Conservation (phyloP, 2,888 invertebrate genomes). For the Hermodice carunculata region DNA sequence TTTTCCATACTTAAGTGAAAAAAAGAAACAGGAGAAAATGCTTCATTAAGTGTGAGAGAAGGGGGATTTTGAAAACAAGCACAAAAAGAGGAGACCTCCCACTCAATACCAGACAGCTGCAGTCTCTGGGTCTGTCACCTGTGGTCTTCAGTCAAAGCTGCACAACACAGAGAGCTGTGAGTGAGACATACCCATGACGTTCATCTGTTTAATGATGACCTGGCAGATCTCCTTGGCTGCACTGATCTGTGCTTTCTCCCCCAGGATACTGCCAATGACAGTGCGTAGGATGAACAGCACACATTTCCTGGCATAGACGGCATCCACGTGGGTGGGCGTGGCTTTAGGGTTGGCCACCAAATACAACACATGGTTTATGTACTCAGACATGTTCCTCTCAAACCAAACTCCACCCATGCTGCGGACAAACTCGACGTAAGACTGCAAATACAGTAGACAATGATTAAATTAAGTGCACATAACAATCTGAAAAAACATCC, state of each 20-base stretch:
- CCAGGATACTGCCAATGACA: conserved; percentile 92
- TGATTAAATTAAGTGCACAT: no score
- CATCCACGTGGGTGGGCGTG: conserved; percentile 96
- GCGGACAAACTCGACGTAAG: conserved; percentile 95
- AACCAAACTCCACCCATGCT: conserved; percentile 95
- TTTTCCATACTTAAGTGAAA: no score
- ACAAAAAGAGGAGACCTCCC: no score
- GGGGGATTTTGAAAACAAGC: no score
- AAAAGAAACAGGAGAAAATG: no score
- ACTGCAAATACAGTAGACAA: conserved; percentile 74
- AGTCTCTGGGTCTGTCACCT: no score
- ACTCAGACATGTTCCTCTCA: conserved; percentile 88
- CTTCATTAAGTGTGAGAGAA: no score
- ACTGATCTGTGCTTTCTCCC: conserved; percentile 96
- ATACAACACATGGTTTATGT: conserved; percentile 91
- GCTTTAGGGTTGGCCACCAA: conserved; percentile 94
- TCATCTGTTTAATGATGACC: conserved; percentile 94
- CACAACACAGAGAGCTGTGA: no score
- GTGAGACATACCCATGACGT: conserved; percentile 68
- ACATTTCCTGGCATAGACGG: conserved; percentile 97
- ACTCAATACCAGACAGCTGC: no score
- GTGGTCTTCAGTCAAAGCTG: no score
- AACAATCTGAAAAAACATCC: no score
- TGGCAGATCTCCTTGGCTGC: conserved; percentile 92
- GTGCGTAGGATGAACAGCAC: conserved; percentile 94